A percentile compares a stretch with the other conserved stretches of the same genome.
phyloP scores from a whole-genome alignment of 2,113 vertebrate species.

The Seriola rivoliana region DNA sequence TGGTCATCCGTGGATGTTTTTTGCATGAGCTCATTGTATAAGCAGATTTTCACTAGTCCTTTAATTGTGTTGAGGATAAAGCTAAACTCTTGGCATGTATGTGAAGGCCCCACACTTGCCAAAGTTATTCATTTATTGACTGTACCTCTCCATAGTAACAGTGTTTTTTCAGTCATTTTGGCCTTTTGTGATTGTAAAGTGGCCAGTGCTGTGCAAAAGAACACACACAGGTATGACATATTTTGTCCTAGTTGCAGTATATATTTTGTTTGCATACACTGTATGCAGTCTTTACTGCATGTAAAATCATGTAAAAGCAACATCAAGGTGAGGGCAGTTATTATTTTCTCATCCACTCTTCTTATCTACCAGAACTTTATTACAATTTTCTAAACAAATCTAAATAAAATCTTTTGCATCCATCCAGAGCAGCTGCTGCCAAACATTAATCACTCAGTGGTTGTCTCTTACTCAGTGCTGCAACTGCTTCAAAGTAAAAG shows the following conservation, averaged over 20 bases:
- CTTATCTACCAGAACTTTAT: background rate
- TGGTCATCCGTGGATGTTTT: conserved; percentile 33
- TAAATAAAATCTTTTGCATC: background rate
- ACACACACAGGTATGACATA: background rate
- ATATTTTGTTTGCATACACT: background rate
- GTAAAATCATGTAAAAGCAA: background rate
- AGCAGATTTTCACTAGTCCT: conserved; percentile 31
- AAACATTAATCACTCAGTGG: background rate
- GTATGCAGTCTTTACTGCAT: background rate
- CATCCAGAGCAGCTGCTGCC: background rate
- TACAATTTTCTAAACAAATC: background rate
- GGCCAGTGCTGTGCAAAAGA: background rate
- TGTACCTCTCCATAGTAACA: conserved; percentile 31
- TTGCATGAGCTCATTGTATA: conserved; percentile 34
- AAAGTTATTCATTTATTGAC: conserved; percentile 39
- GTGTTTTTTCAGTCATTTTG: background rate
- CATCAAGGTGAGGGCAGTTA: background rate
- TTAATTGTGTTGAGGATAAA: conserved; percentile 37
- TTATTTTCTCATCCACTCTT: background rate
- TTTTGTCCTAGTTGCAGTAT: background rate
- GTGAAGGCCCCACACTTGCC: conserved; percentile 15
- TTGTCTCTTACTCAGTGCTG: background rate
- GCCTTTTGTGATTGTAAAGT: conserved; percentile 10
- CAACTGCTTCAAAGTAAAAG: conserved; percentile 14
- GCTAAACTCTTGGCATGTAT: conserved; percentile 1